phyloP scores from a whole-genome alignment of 2,113 vertebrate species.

The Siphamia tubifer region DNA sequence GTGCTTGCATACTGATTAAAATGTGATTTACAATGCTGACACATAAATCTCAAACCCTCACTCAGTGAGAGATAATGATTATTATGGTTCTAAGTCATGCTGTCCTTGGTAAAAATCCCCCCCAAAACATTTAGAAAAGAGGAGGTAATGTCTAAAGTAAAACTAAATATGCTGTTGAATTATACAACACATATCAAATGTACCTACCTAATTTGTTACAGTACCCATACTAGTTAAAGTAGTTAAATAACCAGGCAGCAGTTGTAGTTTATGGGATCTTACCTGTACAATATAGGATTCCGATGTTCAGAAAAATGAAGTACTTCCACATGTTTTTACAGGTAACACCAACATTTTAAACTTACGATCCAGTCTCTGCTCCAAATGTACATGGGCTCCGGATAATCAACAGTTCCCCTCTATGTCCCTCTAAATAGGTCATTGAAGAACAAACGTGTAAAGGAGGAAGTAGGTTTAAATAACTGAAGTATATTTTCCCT shows the following conservation, averaged over 20 bases:
- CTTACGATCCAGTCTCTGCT: neutral
- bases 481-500: no score
- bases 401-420: neutral
- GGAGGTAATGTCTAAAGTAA: no score
- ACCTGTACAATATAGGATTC: conserved; percentile 38
- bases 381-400: neutral
- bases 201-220: no score
- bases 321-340: conserved; percentile 48
- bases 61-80: no score
- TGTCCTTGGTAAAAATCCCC: no score
- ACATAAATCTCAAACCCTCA: no score
- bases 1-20: neutral
- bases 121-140: no score
- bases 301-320: neutral
- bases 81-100: no score
- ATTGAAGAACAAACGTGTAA: neutral
- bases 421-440: no score
- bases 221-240: no score
- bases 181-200: no score
- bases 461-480: neutral
- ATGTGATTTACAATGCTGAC: neutral
- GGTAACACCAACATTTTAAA: neutral
- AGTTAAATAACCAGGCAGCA: neutral
- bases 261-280: neutral
- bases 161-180: no score